phyloP scores from a whole-genome alignment of 2,113 vertebrate species.

The Nesoenas mayeri region DNA sequence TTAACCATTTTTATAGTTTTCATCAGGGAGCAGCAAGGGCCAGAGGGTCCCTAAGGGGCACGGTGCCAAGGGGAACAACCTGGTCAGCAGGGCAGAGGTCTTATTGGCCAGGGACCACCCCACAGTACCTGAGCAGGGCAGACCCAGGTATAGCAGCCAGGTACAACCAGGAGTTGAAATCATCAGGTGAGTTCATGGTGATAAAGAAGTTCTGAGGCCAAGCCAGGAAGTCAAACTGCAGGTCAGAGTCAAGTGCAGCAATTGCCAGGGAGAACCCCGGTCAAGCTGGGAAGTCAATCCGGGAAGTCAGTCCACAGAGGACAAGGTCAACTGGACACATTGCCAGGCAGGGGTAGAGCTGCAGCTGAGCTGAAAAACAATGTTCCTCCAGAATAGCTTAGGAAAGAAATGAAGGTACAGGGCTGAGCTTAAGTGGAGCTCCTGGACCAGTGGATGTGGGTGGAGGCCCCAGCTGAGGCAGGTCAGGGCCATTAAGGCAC shows the following conservation, averaged over 20 bases:
- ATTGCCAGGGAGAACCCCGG: background rate
- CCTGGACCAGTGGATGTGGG: background rate
- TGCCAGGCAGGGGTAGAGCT: background rate
- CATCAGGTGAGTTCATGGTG: background rate
- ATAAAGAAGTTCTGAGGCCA: background rate
- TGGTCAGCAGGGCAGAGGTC: background rate
- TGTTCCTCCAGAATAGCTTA: background rate
- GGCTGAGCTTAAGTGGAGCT: background rate
- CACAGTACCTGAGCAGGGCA: background rate
- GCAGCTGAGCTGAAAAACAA: background rate
- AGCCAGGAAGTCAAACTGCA: background rate
- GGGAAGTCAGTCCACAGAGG: background rate
- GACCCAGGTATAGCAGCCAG: background rate
- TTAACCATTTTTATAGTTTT: background rate
- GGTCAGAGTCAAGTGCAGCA: background rate
- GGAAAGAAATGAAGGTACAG: background rate
- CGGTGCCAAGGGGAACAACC: background rate
- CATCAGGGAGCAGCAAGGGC: background rate
- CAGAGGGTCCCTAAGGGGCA: background rate
- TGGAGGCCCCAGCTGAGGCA: background rate
- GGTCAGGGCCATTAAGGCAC: background rate
- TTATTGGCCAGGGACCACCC: background rate
- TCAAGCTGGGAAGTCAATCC: background rate
- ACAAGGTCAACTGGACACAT: background rate
- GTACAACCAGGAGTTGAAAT: background rate